A percentile compares a stretch with the other conserved stretches of the same genome.
Evolutionary conservation across 2,113 vertebrate species (phyloP).

Genomic region (Amphilophus citrinellus): DNA sequence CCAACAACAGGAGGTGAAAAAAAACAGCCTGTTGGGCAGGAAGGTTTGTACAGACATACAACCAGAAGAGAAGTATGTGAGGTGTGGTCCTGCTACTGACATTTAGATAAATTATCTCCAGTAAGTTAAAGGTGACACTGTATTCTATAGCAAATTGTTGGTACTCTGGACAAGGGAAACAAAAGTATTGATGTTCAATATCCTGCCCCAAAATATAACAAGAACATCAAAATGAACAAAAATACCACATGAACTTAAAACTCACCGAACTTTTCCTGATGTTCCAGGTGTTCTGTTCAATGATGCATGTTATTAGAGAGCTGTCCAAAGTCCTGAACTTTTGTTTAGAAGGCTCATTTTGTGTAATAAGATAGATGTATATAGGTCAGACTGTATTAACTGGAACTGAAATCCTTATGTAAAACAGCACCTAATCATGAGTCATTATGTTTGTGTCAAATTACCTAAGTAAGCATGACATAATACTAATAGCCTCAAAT

Average conservation of each 20-base stretch:
- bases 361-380: neutral
- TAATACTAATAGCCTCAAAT: conserved; percentile 16
- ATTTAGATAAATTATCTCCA: neutral
- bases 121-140: neutral
- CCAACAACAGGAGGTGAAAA: neutral
- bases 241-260: neutral
- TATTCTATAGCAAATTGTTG: neutral
- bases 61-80: neutral
- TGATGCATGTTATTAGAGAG: conserved; percentile 12
- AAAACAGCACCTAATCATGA: conserved; percentile 24
- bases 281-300: conserved; percentile 4
- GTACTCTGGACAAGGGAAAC: neutral
- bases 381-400: neutral
- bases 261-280: neutral
- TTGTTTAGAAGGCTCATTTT: neutral
- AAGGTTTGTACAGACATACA: neutral
- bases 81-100: no score
- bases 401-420: neutral
- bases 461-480: conserved; percentile 51
- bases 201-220: neutral
- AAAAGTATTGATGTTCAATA: neutral
- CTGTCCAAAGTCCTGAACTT: conserved; percentile 69
- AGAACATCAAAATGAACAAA: neutral
- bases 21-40: neutral
- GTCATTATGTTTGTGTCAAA: conserved; percentile 31